Evolutionary conservation across 2,888 invertebrate genomes (phyloP).

Genomic region (Leptinotarsa peninsularis): DNA sequence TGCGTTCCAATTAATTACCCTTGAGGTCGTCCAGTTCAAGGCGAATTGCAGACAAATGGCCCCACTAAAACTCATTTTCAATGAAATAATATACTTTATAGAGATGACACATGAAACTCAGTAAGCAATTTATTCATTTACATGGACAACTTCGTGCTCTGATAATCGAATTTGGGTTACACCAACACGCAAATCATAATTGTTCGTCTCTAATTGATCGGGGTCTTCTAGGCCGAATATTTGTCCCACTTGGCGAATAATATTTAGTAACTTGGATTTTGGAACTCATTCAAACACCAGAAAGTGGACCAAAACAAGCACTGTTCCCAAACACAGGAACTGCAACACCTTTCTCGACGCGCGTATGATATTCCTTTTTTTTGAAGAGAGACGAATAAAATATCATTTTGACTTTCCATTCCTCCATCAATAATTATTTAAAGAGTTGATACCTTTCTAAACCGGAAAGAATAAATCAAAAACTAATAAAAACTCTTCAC

Average conservation of each 20-base stretch:
- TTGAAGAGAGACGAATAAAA: too few species aligned
- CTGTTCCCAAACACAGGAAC: too few species aligned
- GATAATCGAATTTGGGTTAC: not conserved
- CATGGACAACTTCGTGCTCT: constrained; percentile 1
- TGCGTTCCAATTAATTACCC: not conserved
- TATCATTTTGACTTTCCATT: too few species aligned
- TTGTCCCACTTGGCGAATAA: not conserved
- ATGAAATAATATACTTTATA: constrained; percentile 2
- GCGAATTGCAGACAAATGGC: constrained; percentile 1
- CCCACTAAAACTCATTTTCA: not conserved
- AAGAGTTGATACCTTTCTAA: too few species aligned
- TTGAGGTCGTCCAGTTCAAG: constrained; percentile 1
- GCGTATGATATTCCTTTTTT: too few species aligned
- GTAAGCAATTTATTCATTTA: not conserved
- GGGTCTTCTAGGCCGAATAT: not conserved
- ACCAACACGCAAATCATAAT: not conserved
- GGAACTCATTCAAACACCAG: too few species aligned
- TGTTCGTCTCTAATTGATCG: constrained; percentile 1
- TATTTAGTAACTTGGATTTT: too few species aligned
- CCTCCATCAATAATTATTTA: too few species aligned
- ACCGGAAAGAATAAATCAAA: too few species aligned
- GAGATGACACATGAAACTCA: not conserved
- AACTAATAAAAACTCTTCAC: too few species aligned
- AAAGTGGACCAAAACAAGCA: too few species aligned
- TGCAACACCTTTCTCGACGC: too few species aligned